Evolutionary conservation across 2,797 vertebrate species (phyloP).

Genomic region (Acropternis orthonyx): DNA sequence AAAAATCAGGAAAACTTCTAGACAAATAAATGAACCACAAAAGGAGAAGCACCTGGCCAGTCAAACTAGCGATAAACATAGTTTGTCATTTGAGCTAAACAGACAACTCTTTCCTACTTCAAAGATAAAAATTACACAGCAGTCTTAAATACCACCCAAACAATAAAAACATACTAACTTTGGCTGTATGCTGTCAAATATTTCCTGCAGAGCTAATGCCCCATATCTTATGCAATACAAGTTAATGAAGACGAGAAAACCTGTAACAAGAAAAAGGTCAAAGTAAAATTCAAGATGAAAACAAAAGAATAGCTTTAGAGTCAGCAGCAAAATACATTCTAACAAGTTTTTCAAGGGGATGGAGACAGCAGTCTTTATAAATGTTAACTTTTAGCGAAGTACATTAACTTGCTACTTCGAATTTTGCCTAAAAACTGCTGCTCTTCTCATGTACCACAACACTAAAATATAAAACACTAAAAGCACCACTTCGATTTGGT

Average conservation of each 20-base stretch:
- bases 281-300: neutral
- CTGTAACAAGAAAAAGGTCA: constrained; percentile 72
- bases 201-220: constrained; percentile 93
- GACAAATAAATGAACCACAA: neutral
- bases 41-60: neutral
- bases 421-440: neutral
- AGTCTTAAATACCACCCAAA: neutral
- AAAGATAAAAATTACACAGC: neutral
- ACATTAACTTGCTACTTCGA: neutral
- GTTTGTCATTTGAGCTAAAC: neutral
- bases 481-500: neutral
- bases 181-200: constrained; percentile 96
- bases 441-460: rapidly evolving
- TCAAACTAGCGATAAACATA: neutral
- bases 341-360: neutral
- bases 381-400: neutral
- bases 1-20: neutral
- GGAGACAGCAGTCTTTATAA: neutral
- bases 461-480: neutral
- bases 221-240: constrained; percentile 94
- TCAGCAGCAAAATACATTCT: neutral
- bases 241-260: constrained; percentile 97
- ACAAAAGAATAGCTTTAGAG: neutral
- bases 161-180: constrained; percentile 84
- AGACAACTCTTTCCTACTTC: neutral